These are phyloP conservation scores for Tortricodes alternella DNA, from an alignment of 2,888 invertebrate species.

Conservation along the genomic window DNA sequence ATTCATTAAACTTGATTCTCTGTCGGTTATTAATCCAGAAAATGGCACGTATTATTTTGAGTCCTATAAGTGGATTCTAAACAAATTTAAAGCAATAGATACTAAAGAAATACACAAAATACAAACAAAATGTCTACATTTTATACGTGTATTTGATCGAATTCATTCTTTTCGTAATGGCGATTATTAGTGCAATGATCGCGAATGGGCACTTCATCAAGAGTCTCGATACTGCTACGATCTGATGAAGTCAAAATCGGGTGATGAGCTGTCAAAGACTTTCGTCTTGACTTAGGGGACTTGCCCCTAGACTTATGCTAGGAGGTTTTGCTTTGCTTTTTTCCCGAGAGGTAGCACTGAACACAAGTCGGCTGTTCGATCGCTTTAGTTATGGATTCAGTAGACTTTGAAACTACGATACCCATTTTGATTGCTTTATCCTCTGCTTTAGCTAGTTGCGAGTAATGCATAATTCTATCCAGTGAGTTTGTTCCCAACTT, in stretches of 20 bases:
- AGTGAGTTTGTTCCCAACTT: constrained; percentile 76
- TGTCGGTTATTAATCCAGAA: background rate
- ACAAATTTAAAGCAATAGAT: background rate
- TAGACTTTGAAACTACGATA: constrained; percentile 81
- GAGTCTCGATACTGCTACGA: constrained; percentile 73
- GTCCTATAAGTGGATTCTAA: background rate
- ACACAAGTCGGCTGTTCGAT: constrained; percentile 88
- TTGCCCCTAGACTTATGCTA: constrained; percentile 87
- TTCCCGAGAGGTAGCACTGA: constrained; percentile 87
- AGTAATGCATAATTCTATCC: constrained; percentile 76
- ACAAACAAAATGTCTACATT: constrained; percentile 2
- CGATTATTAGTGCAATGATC: constrained; percentile 62
- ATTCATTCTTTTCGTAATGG: constrained; percentile 59
- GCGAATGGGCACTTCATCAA: constrained; percentile 61
- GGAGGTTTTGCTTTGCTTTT: constrained; percentile 82
- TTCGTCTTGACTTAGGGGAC: constrained; percentile 80
- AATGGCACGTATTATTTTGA: background rate
- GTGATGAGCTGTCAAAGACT: constrained; percentile 62
- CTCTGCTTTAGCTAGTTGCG: constrained; percentile 76
- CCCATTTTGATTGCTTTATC: constrained; percentile 80
- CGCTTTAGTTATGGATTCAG: constrained; percentile 78
- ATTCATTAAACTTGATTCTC: background rate
- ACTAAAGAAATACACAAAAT: constrained; percentile 1
- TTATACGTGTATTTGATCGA: constrained; percentile 85
- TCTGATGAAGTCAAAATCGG: constrained; percentile 69